Base-by-base conservation (phyloP, 1,140 invertebrate genomes). In the Camponotus floridanus region DNA sequence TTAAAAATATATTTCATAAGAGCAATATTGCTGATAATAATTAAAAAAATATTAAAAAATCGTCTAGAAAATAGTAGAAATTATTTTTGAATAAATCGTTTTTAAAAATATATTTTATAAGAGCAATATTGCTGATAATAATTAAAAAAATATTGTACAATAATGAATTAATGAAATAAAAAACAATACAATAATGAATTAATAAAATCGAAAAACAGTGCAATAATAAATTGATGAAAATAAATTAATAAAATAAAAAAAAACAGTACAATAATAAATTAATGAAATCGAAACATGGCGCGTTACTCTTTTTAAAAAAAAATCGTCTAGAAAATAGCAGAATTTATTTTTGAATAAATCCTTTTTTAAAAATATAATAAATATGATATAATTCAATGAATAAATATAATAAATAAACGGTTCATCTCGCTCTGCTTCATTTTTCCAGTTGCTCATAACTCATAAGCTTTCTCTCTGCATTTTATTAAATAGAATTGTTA, bases 31-130 rank as follows among this genome's bases (percentile, higher is more conserved):
- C n/a, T 26, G 21, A 9, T 64, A 62, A 26, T n/a, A 31, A 45
- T 31, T 26, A 76, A 64, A 6, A 21, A 21, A 31, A 76, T 9
- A 6, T 21, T 11, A 55, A 71, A 31, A 1, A 71, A n/a, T 55
- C 18, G 21, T 18, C 55, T 73, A 73, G 21, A 36, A 55, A 71
- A 71, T 70, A 51, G 11, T 36, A 36, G 0, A 21, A 73, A 15
- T 57, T 73, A 36, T 11, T 33, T 57, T 57, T 26, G 11, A 31
- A 71, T 4, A 73, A 36, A 73, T 55, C 51, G 51, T 55, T 55
- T 55, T 26, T 26, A 26, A 26, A 26, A 26, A 26, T 26, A 26
- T 1, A 78, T 78, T 65, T 64, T 21, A 36, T 36, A 36, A 36
- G 5, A 36, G 36, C n/a, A n/a, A 13, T 76, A 61, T 26, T 21